Evolutionary conservation across 2,797 vertebrate species (phyloP).

Genomic region (Chelonia mydas): DNA sequence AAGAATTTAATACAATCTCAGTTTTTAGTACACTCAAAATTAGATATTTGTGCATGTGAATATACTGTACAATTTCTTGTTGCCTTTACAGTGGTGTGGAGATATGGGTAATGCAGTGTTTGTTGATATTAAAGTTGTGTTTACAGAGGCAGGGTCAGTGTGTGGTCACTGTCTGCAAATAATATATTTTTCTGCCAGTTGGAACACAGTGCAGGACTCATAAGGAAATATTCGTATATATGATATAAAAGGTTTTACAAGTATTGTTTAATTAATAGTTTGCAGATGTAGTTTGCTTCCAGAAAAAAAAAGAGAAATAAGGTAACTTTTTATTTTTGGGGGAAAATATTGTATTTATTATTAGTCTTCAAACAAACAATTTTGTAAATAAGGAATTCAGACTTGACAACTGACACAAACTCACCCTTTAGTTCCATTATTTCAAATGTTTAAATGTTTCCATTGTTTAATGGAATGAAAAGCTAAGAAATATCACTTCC

Average conservation of each 20-base stretch:
- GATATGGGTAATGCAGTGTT: not conserved
- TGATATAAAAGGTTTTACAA: not conserved
- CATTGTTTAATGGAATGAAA: not conserved
- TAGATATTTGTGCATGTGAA: not conserved
- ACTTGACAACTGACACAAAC: not conserved
- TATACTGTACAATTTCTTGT: not conserved
- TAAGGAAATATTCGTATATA: not conserved
- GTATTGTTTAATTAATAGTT: not conserved
- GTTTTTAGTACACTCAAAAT: not conserved
- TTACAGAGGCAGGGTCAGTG: slow-evolving; percentile 40
- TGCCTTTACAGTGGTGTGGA: not conserved
- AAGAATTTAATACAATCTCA: not conserved
- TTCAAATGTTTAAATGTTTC: not conserved
- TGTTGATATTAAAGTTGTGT: slow-evolving; percentile 20
- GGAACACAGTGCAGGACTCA: not conserved
- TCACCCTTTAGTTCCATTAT: not conserved
- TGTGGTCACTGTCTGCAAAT: slow-evolving; percentile 13
- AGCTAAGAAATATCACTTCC: not conserved
- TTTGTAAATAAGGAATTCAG: not conserved
- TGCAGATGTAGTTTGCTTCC: not conserved
- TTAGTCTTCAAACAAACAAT: not conserved
- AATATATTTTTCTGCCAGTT: not conserved
- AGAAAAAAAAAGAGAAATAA: not conserved
- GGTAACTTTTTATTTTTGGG: not conserved
- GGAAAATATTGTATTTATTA: not conserved